These are phyloP conservation scores for Orgyia antiqua DNA, from an alignment of 2,888 invertebrate species.

Conservation along the genomic window DNA sequence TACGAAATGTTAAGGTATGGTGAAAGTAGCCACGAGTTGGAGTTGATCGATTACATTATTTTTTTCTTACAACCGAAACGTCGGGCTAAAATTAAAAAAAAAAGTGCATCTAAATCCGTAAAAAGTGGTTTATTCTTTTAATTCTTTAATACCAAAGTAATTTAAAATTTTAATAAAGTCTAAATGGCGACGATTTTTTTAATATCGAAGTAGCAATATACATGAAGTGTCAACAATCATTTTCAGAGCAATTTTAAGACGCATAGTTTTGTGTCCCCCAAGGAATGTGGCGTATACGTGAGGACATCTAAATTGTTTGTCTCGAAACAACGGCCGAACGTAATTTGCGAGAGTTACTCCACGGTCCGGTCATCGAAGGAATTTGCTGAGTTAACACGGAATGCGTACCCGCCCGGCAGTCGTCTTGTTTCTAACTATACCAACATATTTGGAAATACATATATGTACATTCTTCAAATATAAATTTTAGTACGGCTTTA, in stretches of 20 bases:
- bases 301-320: conserved; percentile 57
- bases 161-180: neutral
- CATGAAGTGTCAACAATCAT: conserved; percentile 6
- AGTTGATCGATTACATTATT: no score
- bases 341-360: conserved; percentile 50
- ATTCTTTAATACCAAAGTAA: no score
- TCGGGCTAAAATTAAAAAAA: no score
- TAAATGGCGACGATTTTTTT: neutral
- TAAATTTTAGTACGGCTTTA: no score
- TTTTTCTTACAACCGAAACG: no score
- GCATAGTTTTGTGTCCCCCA: conserved; percentile 50
- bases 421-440: conserved; percentile 18
- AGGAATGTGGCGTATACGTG: conserved; percentile 53
- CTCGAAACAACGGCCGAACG: conserved; percentile 38
- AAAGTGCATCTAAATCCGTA: no score
- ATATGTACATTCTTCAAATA: conserved; percentile 14
- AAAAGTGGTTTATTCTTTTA: no score
- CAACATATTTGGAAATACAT: no score
- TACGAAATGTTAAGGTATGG: no score
- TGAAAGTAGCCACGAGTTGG: no score
- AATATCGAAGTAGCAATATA: conserved; percentile 3
- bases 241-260: conserved; percentile 34
- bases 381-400: conserved; percentile 39
- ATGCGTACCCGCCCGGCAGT: conserved; percentile 21
- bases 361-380: conserved; percentile 35